Base-by-base conservation (phyloP, 2,113 vertebrate species). In the Rhinogobius similis region DNA sequence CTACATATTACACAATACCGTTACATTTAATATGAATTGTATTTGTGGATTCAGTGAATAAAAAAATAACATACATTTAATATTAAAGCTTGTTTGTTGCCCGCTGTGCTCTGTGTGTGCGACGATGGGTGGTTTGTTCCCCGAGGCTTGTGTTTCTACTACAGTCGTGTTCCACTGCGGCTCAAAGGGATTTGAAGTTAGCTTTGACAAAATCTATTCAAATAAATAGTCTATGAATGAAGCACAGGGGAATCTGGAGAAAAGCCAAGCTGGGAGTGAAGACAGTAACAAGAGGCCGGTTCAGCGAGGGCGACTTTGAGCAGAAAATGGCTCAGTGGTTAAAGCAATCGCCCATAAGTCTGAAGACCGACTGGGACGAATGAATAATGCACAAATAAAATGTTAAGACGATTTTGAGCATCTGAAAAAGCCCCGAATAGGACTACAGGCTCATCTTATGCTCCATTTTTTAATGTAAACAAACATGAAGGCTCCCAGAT, bases 141-240 rank as follows among this genome's bases (percentile, higher is more conserved):
- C 24, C 59, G 79, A 84, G 75, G 55, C 36, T 56, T 12, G 1
- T 27, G 44, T 59, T 59, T 70, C 48, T 62, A 27, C 72, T 68
- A 39, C 21, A 74, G 71, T 66, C 56, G 61, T 69, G 81, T 85
- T 76, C 69, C 73, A 77, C 20, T 12, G 39, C 58, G 66, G 62
- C 67, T 76, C 70, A 69, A 55, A 23, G 65, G 73, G 72, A 66
- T 68, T 65, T 55, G 27, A 38, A 63, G 73, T 63, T 59, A 79
- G 65, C 70, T 65, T 56, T 26, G 46, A n/a, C 46, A 77, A 78
- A 87, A 79, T 78, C 50, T 64, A 70, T 78, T 81, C 62, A 83
- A 77, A 88, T 61, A 48, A 66, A 61, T 76, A 52, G 21, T 24
- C 43, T 13, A 55, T 29, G 63, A 65, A 65, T 52, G 59, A 61